Evolutionary conservation across 1,140 invertebrate species (phyloP), one percentile per base, ranked within the genome.

Genomic region (Orius laevigatus): DNA sequence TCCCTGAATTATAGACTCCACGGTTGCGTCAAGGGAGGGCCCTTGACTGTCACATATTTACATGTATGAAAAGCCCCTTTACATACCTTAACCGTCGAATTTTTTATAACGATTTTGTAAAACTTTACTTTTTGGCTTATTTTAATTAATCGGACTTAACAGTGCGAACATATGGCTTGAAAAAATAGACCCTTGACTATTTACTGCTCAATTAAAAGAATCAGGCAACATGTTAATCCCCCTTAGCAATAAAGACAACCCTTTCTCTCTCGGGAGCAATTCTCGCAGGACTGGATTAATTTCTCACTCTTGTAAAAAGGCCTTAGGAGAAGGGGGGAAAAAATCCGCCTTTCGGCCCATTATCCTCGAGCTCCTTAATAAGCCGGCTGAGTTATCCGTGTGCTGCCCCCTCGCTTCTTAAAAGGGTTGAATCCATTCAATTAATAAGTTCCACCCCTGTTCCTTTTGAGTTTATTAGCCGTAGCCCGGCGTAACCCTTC

Each of bases 131-230:
- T n/a, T 25, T 25, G 25, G 25, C 25, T 25, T 25, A 25, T 25
- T 25, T 25, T 25, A 3, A 25, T 25, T 25, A 25, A 25, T 25
- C 25, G 3, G 25, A 25, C 25, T 25, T 25, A 4, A 25, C 8
- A 25, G 25, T 8, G 25, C 8, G 3, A 25, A 25, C 25, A 25
- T 25, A 25, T 25, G 25, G 25, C 25, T 25, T 25, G 25, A 25
- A 25, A 25, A 25, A 25, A 25, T 25, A 25, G 3, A 25, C 25
- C 25, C 20, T 14, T 43, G 25, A 48, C 45, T 52, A 52, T 52
- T 52, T 52, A 52, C 50, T 48, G 50, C 50, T 46, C 50, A 52
- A 52, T 52, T 52, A 52, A 52, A 48, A 46, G 41, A 52, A 52
- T 52, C 50, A 41, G 46, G 15, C 32, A 39, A 43, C 50, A 50